Base-by-base conservation (phyloP, 2,797 vertebrate species). In the Cryptoblepharus egeriae region DNA sequence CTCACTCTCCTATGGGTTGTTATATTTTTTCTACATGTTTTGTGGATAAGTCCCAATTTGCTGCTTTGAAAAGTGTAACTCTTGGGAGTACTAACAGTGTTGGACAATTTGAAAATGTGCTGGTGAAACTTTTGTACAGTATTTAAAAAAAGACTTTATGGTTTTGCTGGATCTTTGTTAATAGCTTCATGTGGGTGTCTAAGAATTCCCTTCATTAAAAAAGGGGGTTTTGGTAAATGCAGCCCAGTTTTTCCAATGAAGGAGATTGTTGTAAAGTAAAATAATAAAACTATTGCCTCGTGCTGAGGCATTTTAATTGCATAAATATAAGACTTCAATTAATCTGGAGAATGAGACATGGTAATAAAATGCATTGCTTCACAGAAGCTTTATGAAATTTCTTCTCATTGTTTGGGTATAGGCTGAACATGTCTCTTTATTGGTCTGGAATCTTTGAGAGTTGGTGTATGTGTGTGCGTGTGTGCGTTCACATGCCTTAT, bases 341-440 rank as follows among this genome's bases (percentile, higher is more conserved):
- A 28, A 78, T 22, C 4, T 58, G 86, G 72, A 83, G 75, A 89
- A 79, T 49, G 87, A 88, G 69, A 84, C n/a, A 57, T 85, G 78
- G 90, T 91, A 94, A 93, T 90, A 88, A 86, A 79, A 79, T n/a
- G 81, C 76, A 64, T 35, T 67, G 70, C 90, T 93, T 93, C 93
- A 83, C 90, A 88, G 84, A 92, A 89, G 69, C 65, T 67, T 87
- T 74, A 71, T 84, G 80, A 72, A 28, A 30, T 78, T 86, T 93
- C 10, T 93, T 90, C 79, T 91, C 90, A 64, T 90, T 88, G 75
- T 85, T 52, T n/a, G 75, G 39, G 81, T 80, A 0, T 0, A 0
- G 55, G 68, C 7, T 86, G 64, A 84, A 89, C 73, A 57, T 81
- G 78, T 87, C 18, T 2, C 7, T 85, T 90, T 60, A 73, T 89